phyloP scores from a whole-genome alignment of 2,888 invertebrate species.

The Byasa hedistus region DNA sequence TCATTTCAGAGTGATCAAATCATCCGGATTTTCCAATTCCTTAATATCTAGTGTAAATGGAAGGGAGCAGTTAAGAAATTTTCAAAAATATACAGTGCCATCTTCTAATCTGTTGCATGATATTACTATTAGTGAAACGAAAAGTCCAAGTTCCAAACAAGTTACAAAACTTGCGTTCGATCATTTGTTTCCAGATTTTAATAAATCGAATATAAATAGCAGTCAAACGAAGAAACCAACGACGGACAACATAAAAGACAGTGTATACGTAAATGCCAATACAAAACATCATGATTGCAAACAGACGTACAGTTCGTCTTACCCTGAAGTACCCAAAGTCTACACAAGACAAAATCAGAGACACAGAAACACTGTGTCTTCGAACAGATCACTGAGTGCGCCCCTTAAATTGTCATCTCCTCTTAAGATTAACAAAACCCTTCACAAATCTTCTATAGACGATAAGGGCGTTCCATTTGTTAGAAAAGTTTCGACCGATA shows the following conservation, averaged over 20 bases:
- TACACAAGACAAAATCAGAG: slow-evolving; percentile 13
- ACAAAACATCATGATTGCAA: slow-evolving; percentile 9
- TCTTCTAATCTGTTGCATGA: background rate
- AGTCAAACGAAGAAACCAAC: slow-evolving; percentile 16
- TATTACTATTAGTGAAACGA: slow-evolving; percentile 9
- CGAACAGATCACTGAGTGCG: slow-evolving; percentile 3
- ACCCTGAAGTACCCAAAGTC: background rate
- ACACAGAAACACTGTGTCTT: slow-evolving; percentile 8
- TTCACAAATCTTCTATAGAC: slow-evolving; percentile 14
- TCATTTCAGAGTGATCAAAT: slow-evolving; percentile 49
- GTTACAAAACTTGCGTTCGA: background rate
- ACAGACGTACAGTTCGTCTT: background rate
- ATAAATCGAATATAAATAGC: slow-evolving; percentile 4
- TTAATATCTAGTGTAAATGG: slow-evolving; percentile 3
- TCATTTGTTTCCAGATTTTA: slow-evolving; percentile 4
- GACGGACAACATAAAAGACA: slow-evolving; percentile 3
- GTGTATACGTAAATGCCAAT: slow-evolving; percentile 4
- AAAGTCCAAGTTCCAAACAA: slow-evolving; percentile 11
- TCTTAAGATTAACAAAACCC: slow-evolving; percentile 18
- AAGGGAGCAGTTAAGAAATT: slow-evolving; percentile 11
- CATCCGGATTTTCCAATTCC: slow-evolving; percentile 20
- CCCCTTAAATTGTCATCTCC: slow-evolving; percentile 15
- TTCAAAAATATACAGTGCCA: slow-evolving; percentile 14
- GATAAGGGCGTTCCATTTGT: slow-evolving; percentile 8
- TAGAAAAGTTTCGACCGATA: slow-evolving; percentile 12